These are phyloP conservation scores for Montipora cactus DNA, from an alignment of 64 coral and sea anemone species.

Conservation along the genomic window DNA sequence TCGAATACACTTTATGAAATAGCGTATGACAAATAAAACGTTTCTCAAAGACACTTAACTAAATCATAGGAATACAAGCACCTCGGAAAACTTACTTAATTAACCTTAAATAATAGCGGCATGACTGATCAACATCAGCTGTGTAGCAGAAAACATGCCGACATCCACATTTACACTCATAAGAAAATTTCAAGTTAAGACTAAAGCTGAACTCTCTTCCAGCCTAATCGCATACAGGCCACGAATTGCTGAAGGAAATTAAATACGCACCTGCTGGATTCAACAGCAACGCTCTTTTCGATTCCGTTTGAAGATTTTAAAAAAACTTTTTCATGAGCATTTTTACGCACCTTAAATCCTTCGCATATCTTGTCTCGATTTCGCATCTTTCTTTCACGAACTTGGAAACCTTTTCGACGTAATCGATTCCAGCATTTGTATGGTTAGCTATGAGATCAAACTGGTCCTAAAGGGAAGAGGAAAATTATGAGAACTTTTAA, in stretches of 20 bases:
- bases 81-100: neutral
- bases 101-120: neutral
- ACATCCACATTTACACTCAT: neutral
- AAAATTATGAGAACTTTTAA: neutral
- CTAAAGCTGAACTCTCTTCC: neutral
- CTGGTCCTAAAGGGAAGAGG: conserved; percentile 81
- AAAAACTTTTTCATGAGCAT: neutral
- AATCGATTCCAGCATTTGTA: conserved; percentile 89
- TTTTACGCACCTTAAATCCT: conserved; percentile 78
- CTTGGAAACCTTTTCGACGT: conserved; percentile 91
- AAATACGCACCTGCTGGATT: neutral
- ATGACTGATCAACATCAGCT: conserved; percentile 15
- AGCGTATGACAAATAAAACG: neutral
- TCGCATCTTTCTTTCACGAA: conserved; percentile 96
- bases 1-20: neutral
- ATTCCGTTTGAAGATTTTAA: neutral
- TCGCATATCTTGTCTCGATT: conserved; percentile 96
- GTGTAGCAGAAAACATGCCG: conserved; percentile 22
- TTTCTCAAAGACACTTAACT: neutral
- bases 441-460: conserved; percentile 90
- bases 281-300: conserved; percentile 12
- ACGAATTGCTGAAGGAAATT: neutral
- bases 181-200: neutral
- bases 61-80: neutral
- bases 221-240: neutral